Evolutionary conservation across 2,888 invertebrate species (phyloP).

Genomic region (Glaucopsyche alexis): DNA sequence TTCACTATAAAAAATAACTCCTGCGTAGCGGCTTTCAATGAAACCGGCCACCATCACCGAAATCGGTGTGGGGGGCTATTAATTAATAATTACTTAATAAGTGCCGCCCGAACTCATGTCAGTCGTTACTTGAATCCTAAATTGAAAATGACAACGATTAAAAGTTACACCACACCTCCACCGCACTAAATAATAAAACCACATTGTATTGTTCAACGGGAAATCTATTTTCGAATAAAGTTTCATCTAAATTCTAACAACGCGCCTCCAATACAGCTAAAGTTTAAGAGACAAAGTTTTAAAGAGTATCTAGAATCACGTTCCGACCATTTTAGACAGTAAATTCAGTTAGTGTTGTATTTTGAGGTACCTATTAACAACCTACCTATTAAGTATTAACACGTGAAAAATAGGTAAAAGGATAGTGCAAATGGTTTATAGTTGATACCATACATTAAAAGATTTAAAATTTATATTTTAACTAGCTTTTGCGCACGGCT

Average conservation of each 20-base stretch:
- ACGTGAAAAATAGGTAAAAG: neutral
- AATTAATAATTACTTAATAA: too few relatives aligned
- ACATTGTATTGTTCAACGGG: neutral
- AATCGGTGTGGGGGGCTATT: too few relatives aligned
- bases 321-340: constrained; percentile 1
- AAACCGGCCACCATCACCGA: too few relatives aligned
- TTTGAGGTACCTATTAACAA: constrained; percentile 1
- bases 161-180: neutral
- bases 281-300: constrained; percentile 26
- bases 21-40: too few relatives aligned
- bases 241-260: constrained; percentile 22
- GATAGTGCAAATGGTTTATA: neutral
- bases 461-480: neutral
- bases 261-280: constrained; percentile 12
- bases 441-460: neutral
- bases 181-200: constrained; percentile 8
- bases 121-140: neutral
- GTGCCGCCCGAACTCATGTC: too few relatives aligned
- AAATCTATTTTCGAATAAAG: constrained; percentile 24
- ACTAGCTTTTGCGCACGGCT: too few relatives aligned
- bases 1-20: too few relatives aligned
- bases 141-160: neutral
- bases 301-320: constrained; percentile 19
- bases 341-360: constrained; percentile 12
- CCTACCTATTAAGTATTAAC: neutral